Evolutionary conservation across 2,888 invertebrate species (phyloP).

Genomic region (Odontothrips loti): DNA sequence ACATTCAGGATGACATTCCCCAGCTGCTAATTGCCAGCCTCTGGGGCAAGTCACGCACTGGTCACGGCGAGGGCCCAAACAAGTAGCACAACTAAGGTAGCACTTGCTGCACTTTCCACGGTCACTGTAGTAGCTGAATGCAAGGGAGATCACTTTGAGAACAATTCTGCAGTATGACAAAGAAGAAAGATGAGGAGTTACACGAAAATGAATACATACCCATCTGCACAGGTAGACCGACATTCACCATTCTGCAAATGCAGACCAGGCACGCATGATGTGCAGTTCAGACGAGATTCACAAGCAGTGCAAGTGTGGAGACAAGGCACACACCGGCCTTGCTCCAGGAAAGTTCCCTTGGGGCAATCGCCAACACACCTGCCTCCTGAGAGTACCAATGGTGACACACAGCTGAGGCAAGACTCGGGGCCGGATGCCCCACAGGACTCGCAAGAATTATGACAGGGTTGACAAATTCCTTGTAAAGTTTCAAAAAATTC

Average conservation of each 20-base stretch:
- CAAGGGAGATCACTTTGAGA: not conserved
- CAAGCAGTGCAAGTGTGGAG: slow-evolving; percentile 74
- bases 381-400: slow-evolving; percentile 31
- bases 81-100: slow-evolving; percentile 78
- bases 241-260: slow-evolving; percentile 80
- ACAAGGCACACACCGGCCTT: slow-evolving; percentile 71
- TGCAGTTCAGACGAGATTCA: slow-evolving; percentile 74
- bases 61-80: slow-evolving; percentile 76
- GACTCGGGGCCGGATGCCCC: slow-evolving; percentile 67
- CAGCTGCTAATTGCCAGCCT: slow-evolving; percentile 76
- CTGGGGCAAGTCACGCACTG: slow-evolving; percentile 79
- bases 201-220: slow-evolving; percentile 47
- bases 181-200: slow-evolving; percentile 20
- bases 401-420: slow-evolving; percentile 53
- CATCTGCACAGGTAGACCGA: slow-evolving; percentile 69
- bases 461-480: slow-evolving; percentile 67
- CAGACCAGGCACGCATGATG: slow-evolving; percentile 68
- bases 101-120: slow-evolving; percentile 77
- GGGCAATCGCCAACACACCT: slow-evolving; percentile 18
- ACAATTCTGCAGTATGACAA: not conserved
- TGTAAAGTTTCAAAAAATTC: slow-evolving; percentile 26
- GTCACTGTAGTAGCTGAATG: slow-evolving; percentile 75
- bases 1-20: slow-evolving; percentile 80
- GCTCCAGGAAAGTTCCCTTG: slow-evolving; percentile 67
- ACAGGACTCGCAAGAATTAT: slow-evolving; percentile 77